Evolutionary conservation across 2,797 vertebrate species (phyloP), one percentile per base, ranked within the genome.

Genomic region (Artibeus jamaicensis): DNA sequence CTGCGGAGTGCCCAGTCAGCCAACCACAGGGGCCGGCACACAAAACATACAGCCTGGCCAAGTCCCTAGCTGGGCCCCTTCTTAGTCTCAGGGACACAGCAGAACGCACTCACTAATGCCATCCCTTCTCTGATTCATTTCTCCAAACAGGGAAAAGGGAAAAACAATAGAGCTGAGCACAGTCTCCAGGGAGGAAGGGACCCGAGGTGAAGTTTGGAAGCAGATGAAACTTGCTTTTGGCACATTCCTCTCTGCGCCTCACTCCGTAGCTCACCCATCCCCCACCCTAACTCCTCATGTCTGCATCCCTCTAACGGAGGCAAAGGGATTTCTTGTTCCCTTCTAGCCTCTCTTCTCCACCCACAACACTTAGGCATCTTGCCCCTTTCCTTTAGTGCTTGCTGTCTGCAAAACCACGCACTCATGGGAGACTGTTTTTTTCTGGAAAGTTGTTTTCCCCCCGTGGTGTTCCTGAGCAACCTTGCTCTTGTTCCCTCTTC

Each of bases 1-100:
- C 46, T 73, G 12, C 3, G 0, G 1, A 0, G 2, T 3, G 14
- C 14, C 50, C 39, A 18, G 0, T 1, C 21, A 68, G 50, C 68
- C 46, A 39, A 37, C 7, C 16, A 5, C 19, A 26, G 65, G 26
- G 42, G 11, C 22, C 22, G 32, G 73, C 59, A 50, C 1, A 8
- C 42, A 10, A 6, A 55, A 32, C 6, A 1, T 16, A 53, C 12
- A 29, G 34, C 12, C 5, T 65, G 22, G 14, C 15, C 9, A 42
- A 6, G 1, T n/a, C 29, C 2, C 26, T 65, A 57, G 0, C 32
- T 6, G 18, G 46, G n/a, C 8, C 29, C 6, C 39, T n/a, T 86
- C 50, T 53, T 50, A 48, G 12, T 53, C 5, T 83, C n/a, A 29
- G n/a, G n/a, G n/a, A 32, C 50, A n/a, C 29, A 14, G 50, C 34